Evolutionary conservation across 2,888 invertebrate species (phyloP), one percentile per base, ranked within the genome.

Genomic region (Strigamia crassipes): DNA sequence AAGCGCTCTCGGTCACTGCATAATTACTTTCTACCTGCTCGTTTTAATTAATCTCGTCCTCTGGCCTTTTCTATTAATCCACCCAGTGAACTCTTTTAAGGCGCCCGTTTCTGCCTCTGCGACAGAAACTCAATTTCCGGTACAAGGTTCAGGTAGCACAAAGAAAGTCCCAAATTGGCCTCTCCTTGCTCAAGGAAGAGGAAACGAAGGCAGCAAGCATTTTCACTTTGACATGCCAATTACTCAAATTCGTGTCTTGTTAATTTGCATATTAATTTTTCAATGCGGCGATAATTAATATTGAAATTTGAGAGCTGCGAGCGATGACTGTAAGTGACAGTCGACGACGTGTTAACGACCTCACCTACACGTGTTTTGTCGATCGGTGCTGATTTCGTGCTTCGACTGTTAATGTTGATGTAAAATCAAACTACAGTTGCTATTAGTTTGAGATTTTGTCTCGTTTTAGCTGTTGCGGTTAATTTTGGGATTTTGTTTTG

Each of bases 321-420:
- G 61, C 61, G 61, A 61, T 61, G 61, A 61, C 15, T 61, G 61
- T 21, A 10, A 61, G 18, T 61, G 61, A 61, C 61, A 61, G 61
- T 18, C 10, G 61, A 61, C 61, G 61, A 61, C 23, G 61, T 61
- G 61, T 61, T 61, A 61, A 61, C 6, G 61, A 61, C 61, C n/a
- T 18, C 61, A 61, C 61, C 61, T 61, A 61, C 61, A 61, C 61
- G 61, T 61, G 61, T 61, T 61, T 61, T 18, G 61, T 61, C 61
- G 61, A 61, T 61, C 61, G 61, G 18, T 61, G 6, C 61, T 9
- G 23, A 61, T 61, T 61, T 18, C 61, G 23, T 21, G 61, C 61
- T 61, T 23, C 61, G 23, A 61, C 61, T 61, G 18, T 61, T 21
- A 61, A 18, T 61, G 61, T 61, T 61, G 18, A n/a, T 6, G 51